Base-by-base conservation (phyloP, 2,113 vertebrate genomes). In the Corythaeola cristata region DNA sequence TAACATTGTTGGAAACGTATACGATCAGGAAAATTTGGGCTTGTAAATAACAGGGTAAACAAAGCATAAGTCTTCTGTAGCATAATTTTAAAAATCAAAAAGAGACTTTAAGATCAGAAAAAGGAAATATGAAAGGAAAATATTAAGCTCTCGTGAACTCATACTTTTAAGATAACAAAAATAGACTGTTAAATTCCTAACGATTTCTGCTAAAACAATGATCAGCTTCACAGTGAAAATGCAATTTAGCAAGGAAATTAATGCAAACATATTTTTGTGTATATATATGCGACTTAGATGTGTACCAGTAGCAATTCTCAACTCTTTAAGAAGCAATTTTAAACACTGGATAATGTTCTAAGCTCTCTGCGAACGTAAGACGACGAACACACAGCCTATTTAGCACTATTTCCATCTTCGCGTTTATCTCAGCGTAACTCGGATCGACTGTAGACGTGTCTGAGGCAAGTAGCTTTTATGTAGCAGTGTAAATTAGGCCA, bases 401-500 rank as follows among this genome's bases (percentile, higher is more conserved):
- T 93, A 68, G 60, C 89, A 63, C 79, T 55, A 58, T 24, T 88
- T 89, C 93, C 89, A 84, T 69, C 84, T 84, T 49, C 47, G 89
- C 95, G 69, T 95, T 96, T 92, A 86, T 95, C 93, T 89, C 27
- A 9, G 81, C 63, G 47, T 92, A 95, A 84, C 95, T 93, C 84
- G 60, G 95, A 94, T 72, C 78, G 96, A 96, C 97, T 97, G 96
- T 69, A 94, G 95, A 88, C 32, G 30, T 94, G 97, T 97, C 91
- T 85, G 90, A 97, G 95, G 95, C 93, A 93, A 94, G 93, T 62
- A 93, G 97, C 95, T 96, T 96, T 95, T 79, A 97, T 97, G 97
- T 96, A 97, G 97, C 98, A 98, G 98, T 95, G 97, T 97, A 98
- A 99, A 99, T 98, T 98, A 99, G 99, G 98, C 98, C 98, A 98